A percentile compares a stretch with the other conserved stretches of the same genome.
Conservation (phyloP, 2,797 vertebrate genomes). For the Lagorchestes hirsutus region DNA sequence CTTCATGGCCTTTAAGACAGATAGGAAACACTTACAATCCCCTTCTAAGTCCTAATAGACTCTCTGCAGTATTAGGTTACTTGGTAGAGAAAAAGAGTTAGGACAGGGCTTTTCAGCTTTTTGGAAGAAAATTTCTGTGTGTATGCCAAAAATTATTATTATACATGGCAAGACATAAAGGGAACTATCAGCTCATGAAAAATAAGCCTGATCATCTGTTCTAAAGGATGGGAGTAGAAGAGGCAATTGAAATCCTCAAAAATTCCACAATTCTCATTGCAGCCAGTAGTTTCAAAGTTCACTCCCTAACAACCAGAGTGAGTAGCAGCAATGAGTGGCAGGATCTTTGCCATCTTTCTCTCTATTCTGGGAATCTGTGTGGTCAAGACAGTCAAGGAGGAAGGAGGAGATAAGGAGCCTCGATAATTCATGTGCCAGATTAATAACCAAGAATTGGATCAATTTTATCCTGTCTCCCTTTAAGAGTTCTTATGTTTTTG, state of each 20-base stretch:
- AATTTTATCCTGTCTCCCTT: neutral
- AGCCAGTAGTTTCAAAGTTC: neutral
- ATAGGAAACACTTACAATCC: neutral
- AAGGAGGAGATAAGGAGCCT: neutral
- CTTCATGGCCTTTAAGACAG: neutral
- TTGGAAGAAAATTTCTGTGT: neutral
- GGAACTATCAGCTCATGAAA: conserved; percentile 37
- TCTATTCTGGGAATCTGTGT: neutral
- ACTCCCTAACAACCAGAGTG: neutral
- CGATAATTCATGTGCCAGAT: neutral
- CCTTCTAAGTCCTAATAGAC: conserved; percentile 20
- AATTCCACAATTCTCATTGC: conserved; percentile 10
- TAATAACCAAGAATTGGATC: conserved; percentile 29
- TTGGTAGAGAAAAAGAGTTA: neutral
- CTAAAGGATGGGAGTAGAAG: neutral
- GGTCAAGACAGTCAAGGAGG: neutral
- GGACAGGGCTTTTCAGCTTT: neutral
- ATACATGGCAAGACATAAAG: conserved; percentile 35
- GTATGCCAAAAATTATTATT: conserved; percentile 47
- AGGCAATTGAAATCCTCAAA: neutral
- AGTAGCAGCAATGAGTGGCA: neutral
- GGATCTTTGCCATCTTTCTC: neutral
- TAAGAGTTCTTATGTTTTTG: neutral
- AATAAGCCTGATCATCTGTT: neutral
- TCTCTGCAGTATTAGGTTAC: neutral